phyloP scores from a whole-genome alignment of 2,797 vertebrate species.

The Bryconaethiops microstoma region DNA sequence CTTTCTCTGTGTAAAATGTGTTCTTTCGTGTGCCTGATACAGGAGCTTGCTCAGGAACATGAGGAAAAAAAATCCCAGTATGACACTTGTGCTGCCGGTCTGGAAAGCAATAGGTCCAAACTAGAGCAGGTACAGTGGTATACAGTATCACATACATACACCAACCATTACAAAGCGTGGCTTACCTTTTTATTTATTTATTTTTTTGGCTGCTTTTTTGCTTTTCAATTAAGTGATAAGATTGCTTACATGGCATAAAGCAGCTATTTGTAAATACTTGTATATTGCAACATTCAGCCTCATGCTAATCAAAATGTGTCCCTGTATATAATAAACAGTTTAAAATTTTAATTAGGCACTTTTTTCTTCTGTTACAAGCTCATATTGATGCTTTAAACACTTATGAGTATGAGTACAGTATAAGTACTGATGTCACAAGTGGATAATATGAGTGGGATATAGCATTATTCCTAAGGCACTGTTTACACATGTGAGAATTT shows the following conservation, averaged over 20 bases:
- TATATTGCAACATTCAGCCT: too few relatives aligned
- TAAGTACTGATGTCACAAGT: not conserved
- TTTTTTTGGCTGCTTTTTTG: not conserved
- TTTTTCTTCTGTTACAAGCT: too few relatives aligned
- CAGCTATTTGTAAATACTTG: not conserved
- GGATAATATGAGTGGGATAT: not conserved
- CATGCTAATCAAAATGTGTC: too few relatives aligned
- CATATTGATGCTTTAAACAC: too few relatives aligned
- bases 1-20: not conserved
- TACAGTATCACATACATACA: not conserved
- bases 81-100: slow-evolving; percentile 90
- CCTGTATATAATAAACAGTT: too few relatives aligned
- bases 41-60: slow-evolving; percentile 91
- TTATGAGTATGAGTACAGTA: too few relatives aligned
- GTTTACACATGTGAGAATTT: not conserved
- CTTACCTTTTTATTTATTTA: not conserved
- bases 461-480: too few relatives aligned
- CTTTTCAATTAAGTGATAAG: too few relatives aligned
- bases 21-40: slow-evolving; percentile 42
- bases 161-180: not conserved
- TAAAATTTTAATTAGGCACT: too few relatives aligned
- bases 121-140: slow-evolving; percentile 87
- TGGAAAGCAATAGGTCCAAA: slow-evolving; percentile 92
- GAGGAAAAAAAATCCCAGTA: slow-evolving; percentile 92
- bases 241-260: too few relatives aligned